Evolutionary conservation across 2,888 invertebrate species (phyloP), one percentile per base, ranked within the genome.

Genomic region (Cerceris ruficornis): DNA sequence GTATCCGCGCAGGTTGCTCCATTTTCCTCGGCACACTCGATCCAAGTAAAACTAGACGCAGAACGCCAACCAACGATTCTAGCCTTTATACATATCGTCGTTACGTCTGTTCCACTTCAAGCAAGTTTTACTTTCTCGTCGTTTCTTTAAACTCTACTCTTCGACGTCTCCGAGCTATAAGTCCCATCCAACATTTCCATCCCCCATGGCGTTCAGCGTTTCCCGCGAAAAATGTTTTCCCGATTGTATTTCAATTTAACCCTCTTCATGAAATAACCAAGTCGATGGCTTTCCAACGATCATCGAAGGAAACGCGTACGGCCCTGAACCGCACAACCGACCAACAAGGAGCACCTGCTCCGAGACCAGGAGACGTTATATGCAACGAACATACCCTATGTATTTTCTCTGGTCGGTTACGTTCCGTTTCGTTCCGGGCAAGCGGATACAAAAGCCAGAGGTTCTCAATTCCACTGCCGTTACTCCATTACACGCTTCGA

Each of bases 341-440:
- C 59, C 65, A 73, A 76, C 82, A 66, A 80, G 76, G 85, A 77
- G 83, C 87, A 87, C 86, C 86, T 87, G 86, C 81, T 86, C 77
- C 72, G 62, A 59, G 75, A 72, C 62, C 77, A 58, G 64, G 75
- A 76, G 77, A 87, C 85, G 85, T 83, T 87, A 80, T 77, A 72
- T 65, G 78, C 73, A 81, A 86, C 77, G 60, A 79, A 73, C 75
- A 76, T 81, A 73, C 84, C 80, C 82, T 77, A 76, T 78, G 80
- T 75, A 85, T 86, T 86, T 85, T 86, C 83, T 81, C 83, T 79
- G 81, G 76, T 76, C 82, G 77, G 80, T 85, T 86, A 82, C 66
- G 77, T 84, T 84, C 81, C 82, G 77, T 84, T 86, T 81, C 81
- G 87, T 89, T 86, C 77, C 82, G 75, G 80, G 75, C 84, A 84